Conservation (phyloP, 2,888 invertebrate species). For the Hetaerina titia region DNA sequence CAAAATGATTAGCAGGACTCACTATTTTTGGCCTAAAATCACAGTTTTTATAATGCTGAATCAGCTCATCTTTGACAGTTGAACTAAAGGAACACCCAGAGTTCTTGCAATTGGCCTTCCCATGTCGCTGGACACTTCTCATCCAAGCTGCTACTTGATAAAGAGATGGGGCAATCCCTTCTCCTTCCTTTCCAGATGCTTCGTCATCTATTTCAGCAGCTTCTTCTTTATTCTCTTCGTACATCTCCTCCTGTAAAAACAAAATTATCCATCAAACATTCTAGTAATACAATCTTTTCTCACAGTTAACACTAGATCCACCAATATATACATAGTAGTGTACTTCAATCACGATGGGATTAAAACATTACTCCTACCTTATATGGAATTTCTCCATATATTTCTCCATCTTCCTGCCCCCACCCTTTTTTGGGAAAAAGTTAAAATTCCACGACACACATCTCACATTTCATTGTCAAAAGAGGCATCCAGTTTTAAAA, state of each 20-base stretch:
- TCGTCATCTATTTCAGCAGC: not conserved
- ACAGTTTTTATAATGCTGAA: slow-evolving; percentile 73
- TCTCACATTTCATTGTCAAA: too few species aligned
- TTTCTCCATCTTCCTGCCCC: too few species aligned
- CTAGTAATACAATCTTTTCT: not conserved
- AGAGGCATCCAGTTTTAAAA: too few species aligned
- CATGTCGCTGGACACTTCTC: slow-evolving; percentile 70
- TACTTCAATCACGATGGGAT: too few species aligned
- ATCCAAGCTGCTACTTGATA: slow-evolving; percentile 69
- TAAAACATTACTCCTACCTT: too few species aligned
- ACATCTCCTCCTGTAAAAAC: slow-evolving; percentile 71
- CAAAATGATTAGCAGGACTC: not conserved
- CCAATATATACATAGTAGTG: too few species aligned
- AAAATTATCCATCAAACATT: slow-evolving; percentile 45
- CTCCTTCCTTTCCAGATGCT: not conserved
- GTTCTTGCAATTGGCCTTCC: slow-evolving; percentile 74
- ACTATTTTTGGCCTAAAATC: slow-evolving; percentile 66
- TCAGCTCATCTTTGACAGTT: slow-evolving; percentile 73
- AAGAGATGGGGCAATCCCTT: not conserved
- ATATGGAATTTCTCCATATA: too few species aligned
- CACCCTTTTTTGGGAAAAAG: too few species aligned
- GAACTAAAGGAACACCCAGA: slow-evolving; percentile 73
- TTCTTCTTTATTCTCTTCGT: not conserved
- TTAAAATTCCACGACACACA: too few species aligned
- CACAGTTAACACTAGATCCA: too few species aligned